Base-by-base conservation (phyloP, 2,113 vertebrate genomes). In the Prinia subflava region DNA sequence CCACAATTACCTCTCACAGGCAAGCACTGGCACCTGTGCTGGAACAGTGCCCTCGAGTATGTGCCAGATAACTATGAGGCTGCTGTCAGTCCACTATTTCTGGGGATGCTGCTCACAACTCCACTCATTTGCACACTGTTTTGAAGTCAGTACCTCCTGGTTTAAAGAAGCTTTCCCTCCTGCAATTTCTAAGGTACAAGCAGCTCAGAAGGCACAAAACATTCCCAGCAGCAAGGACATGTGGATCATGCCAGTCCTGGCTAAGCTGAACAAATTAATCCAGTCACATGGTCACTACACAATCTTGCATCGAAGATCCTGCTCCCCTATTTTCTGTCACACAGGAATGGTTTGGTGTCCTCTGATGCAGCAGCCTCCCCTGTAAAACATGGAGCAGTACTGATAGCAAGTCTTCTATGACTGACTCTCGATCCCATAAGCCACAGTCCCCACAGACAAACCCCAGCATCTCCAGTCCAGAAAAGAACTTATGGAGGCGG, bases 41-140 rank as follows among this genome's bases (percentile, higher is more conserved):
- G 42, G 56, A 67, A 27, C n/a, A 49, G 13, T 15, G 28, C 2
- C 24, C 11, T 33, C 0, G 0, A 13, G 10, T 31, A 41, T 39
- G 25, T 31, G 55, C 33, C 11, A 41, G n/a, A 7, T 42, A 62
- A 46, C n/a, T 18, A 4, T 4, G 7, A 77, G 57, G 24, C 31
- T 67, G 65, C 20, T 22, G 23, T 46, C 15, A 87, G 24, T 47
- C 59, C 64, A 62, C 46, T 11, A 35, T 27, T 81, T 39, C 59
- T 49, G 47, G 31, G 70, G 19, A 35, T 70, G 46, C 46, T 85
- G 50, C 63, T 83, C 53, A 71, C 37, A 65, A 22, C 21, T 62
- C 37, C 3, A 11, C 17, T 49, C 17, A 9, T 33, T 41, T 15
- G 6, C 37, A 52, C 11, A 7, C 8, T 20, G 37, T 5, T 92